phyloP scores from a whole-genome alignment of 2,797 vertebrate genomes.

The Myotis vivesi region DNA sequence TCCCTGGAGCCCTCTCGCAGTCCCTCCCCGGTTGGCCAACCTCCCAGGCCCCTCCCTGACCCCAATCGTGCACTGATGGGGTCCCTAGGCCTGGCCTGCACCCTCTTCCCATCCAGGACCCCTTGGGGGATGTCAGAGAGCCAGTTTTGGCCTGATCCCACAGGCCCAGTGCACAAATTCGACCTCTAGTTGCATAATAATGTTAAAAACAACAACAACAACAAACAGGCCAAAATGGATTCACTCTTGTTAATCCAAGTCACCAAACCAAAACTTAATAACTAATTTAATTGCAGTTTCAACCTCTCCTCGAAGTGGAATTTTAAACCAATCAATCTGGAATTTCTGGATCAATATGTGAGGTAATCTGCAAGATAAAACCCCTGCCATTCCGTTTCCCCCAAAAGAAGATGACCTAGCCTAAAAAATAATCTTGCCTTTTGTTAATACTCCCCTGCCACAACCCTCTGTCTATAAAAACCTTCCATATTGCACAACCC shows the following conservation, averaged over 20 bases:
- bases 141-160: rapidly evolving
- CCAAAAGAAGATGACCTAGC: not conserved
- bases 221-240: not conserved
- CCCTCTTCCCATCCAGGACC: too few species aligned
- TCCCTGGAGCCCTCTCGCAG: too few species aligned
- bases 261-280: not conserved
- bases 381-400: not conserved
- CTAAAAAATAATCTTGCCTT: not conserved
- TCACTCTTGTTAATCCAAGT: not conserved
- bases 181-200: not conserved
- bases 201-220: not conserved
- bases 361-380: not conserved
- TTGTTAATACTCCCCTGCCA: not conserved
- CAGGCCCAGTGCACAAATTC: too few species aligned
- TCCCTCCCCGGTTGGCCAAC: too few species aligned
- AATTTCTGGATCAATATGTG: not conserved
- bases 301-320: not conserved
- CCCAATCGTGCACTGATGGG: too few species aligned
- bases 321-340: not conserved
- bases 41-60: too few species aligned
- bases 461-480: not conserved
- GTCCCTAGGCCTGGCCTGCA: too few species aligned
- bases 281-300: not conserved
- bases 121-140: too few species aligned
- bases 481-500: not conserved